Conservation (phyloP, 2,797 vertebrate genomes). For the Paedocypris micromegethes region DNA sequence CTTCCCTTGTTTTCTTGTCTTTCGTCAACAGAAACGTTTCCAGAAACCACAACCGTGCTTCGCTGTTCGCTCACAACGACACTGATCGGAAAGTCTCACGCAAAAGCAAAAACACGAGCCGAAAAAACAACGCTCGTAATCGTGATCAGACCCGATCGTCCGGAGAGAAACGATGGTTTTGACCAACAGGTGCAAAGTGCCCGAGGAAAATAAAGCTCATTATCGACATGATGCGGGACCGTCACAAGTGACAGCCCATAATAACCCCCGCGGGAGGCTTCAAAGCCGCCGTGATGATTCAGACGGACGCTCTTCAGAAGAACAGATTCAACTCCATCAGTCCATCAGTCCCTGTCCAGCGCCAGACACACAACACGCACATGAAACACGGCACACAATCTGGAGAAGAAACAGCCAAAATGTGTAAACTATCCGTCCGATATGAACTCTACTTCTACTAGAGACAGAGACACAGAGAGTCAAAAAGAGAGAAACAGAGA, state of each 20-base stretch:
- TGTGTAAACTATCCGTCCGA: too few species aligned
- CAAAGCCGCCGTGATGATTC: conserved; percentile 10
- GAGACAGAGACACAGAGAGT: too few species aligned
- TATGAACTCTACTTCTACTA: too few species aligned
- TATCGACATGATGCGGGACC: not conserved
- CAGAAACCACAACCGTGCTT: not conserved
- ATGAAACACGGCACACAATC: not conserved
- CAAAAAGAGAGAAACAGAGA: too few species aligned
- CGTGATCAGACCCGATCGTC: not conserved
- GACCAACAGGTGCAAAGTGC: conserved; percentile 24
- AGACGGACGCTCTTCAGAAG: conserved; percentile 21
- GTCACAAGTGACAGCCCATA: conserved; percentile 17
- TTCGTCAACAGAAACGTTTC: not conserved
- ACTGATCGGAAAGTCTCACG: not conserved
- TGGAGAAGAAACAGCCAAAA: too few species aligned
- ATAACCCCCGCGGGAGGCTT: conserved; percentile 19
- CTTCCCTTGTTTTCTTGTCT: not conserved
- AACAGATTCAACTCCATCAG: not conserved
- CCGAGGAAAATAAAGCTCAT: conserved; percentile 20
- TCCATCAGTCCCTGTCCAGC: not conserved
- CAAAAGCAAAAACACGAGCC: not conserved
- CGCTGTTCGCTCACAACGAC: not conserved
- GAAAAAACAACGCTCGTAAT: not conserved
- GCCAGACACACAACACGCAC: not conserved
- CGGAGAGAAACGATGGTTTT: conserved; percentile 6